These are phyloP conservation scores for Synergus laeviventris DNA, from an alignment of 2,888 invertebrate species.

Conservation along the genomic window DNA sequence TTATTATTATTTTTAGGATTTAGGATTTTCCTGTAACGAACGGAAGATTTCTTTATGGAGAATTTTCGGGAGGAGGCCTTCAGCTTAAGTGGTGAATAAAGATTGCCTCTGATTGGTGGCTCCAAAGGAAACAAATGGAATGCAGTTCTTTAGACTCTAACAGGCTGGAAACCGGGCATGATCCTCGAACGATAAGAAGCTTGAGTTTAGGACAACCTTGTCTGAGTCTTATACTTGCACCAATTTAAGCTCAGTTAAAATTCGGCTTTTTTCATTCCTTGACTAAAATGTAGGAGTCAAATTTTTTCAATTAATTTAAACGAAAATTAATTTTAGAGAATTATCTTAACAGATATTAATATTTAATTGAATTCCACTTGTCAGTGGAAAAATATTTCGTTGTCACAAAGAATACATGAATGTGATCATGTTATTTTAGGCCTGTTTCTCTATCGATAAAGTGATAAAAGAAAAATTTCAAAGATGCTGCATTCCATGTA, in stretches of 20 bases:
- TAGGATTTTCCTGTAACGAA: constrained; percentile 20
- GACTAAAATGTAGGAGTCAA: not conserved
- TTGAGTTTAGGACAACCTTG: constrained; percentile 38
- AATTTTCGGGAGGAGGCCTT: constrained; percentile 12
- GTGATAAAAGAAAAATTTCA: constrained; percentile 18
- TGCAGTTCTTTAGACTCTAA: constrained; percentile 63
- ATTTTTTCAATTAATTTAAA: not conserved
- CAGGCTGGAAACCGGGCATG: constrained; percentile 38
- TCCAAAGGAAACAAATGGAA: constrained; percentile 63
- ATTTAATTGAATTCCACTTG: not conserved
- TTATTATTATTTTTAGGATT: not conserved
- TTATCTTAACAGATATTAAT: not conserved
- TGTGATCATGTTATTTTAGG: constrained; percentile 13
- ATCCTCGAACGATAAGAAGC: constrained; percentile 30
- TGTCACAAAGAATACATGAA: not conserved
- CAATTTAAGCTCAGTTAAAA: constrained; percentile 27
- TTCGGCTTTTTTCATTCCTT: not conserved
- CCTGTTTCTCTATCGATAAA: not conserved
- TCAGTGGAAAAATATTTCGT: not conserved
- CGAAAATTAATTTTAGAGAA: not conserved
- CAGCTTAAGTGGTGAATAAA: constrained; percentile 47
- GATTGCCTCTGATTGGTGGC: constrained; percentile 59
- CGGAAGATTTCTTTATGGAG: constrained; percentile 15
- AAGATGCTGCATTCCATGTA: not conserved
- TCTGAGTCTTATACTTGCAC: constrained; percentile 21